Percentiles rank a stretch among this genome's conserved stretches.
Evolutionary conservation across 2,888 invertebrate genomes (phyloP).

Genomic region (Folsomia manolachei): DNA sequence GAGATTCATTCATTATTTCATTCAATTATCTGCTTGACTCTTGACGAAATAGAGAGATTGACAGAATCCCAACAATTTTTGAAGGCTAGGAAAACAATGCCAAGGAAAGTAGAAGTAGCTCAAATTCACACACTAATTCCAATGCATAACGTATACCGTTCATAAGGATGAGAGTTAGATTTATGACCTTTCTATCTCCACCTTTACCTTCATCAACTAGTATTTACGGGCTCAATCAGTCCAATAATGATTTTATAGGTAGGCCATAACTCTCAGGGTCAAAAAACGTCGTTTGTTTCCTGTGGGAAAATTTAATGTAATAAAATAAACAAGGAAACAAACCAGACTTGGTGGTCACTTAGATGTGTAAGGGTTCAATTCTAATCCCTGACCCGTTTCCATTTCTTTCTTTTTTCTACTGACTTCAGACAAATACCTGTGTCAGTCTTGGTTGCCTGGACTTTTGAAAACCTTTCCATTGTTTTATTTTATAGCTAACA

Average conservation of each 20-base stretch:
- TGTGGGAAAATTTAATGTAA: constrained; percentile 22
- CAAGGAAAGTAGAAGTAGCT: constrained; percentile 2
- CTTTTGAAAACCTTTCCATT: constrained; percentile 2
- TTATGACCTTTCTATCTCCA: constrained; percentile 18
- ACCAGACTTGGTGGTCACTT: background rate
- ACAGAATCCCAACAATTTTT: background rate
- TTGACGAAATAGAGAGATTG: background rate
- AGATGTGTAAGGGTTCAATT: background rate
- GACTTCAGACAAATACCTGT: too few species aligned
- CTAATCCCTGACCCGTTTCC: constrained; percentile 14
- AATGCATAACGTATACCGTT: background rate
- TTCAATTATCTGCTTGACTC: background rate
- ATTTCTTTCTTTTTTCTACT: constrained; percentile 5
- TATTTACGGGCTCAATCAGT: constrained; percentile 43
- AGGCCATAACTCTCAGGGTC: constrained; percentile 40
- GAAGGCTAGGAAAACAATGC: background rate
- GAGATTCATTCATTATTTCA: background rate
- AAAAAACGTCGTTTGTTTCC: constrained; percentile 24
- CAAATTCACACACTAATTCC: background rate
- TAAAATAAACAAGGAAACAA: constrained; percentile 4
- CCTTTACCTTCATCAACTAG: constrained; percentile 29
- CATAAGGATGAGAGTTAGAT: background rate
- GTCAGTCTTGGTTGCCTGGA: too few species aligned
- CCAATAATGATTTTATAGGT: constrained; percentile 48
- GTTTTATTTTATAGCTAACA: constrained; percentile 15